These are phyloP conservation scores for Liparis tanakae DNA, from an alignment of 2,797 vertebrate genomes.

Conservation along the genomic window DNA sequence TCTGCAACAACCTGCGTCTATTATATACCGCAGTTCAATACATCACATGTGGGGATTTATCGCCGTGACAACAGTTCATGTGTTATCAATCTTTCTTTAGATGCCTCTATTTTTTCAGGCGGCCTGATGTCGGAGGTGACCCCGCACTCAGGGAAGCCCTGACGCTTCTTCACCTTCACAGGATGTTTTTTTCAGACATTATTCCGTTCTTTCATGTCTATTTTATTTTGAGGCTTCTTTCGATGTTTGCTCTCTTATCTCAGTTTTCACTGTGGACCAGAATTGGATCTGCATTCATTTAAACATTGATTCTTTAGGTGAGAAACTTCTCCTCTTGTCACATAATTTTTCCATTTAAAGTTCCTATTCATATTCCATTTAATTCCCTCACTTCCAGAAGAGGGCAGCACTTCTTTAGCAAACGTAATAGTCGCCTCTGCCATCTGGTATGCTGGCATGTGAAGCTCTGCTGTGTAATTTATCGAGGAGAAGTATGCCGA, in stretches of 20 bases:
- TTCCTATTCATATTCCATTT: neutral
- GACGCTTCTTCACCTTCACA: neutral
- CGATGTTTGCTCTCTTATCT: neutral
- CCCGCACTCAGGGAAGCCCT: constrained; percentile 25
- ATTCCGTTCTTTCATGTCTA: constrained; percentile 4
- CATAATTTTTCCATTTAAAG: neutral
- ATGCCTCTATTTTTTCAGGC: constrained; percentile 29
- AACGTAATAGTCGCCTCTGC: constrained; percentile 24
- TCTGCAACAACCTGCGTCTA: constrained; percentile 31
- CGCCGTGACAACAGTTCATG: constrained; percentile 41
- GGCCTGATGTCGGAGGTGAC: constrained; percentile 32
- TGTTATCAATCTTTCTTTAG: constrained; percentile 44
- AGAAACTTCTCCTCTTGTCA: neutral
- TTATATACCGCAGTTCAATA: constrained; percentile 35
- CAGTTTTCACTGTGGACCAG: neutral
- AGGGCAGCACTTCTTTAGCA: constrained; percentile 78
- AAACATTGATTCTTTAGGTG: neutral
- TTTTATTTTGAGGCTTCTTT: constrained; percentile 18
- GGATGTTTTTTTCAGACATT: constrained; percentile 24
- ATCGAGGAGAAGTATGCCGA: constrained; percentile 22
- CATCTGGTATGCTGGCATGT: constrained; percentile 5
- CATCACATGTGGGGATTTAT: constrained; percentile 43
- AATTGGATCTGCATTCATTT: neutral
- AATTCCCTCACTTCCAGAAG: constrained; percentile 67
- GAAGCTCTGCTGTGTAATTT: constrained; percentile 32